Conservation (phyloP, 2,888 invertebrate species). For the Mesoligia furuncula region DNA sequence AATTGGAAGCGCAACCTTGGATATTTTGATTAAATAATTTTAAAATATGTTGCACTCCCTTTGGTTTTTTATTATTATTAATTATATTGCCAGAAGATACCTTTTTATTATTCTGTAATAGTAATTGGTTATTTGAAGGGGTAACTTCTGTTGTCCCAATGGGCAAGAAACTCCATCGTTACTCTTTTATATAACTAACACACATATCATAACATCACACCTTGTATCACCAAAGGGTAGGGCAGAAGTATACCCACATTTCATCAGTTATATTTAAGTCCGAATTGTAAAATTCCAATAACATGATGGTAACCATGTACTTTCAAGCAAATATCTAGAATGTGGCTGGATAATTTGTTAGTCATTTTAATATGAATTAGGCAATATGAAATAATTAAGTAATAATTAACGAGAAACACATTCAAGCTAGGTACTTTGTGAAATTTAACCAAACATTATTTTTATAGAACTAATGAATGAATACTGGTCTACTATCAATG, state of each 20-base stretch:
- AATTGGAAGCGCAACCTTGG: no score
- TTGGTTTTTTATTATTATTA: no score
- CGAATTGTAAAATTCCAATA: not conserved
- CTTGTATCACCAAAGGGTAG: not conserved
- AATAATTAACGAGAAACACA: not conserved
- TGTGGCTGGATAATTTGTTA: not conserved
- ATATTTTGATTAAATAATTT: no score
- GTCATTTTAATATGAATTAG: not conserved
- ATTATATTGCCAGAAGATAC: no score
- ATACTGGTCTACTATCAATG: not conserved
- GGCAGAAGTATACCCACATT: not conserved
- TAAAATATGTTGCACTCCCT: no score
- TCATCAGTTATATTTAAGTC: no score
- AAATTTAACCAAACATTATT: not conserved
- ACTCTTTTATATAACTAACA: no score
- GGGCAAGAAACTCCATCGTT: no score
- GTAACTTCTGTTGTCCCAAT: no score
- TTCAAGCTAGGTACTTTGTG: not conserved
- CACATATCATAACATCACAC: not conserved
- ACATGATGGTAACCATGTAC: not conserved
- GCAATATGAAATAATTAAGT: not conserved
- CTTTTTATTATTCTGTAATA: no score
- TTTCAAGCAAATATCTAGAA: not conserved
- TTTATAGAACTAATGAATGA: constrained; percentile 14
- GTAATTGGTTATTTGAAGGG: no score